Base-by-base conservation (phyloP, 2,797 vertebrate species). In the Alectoris magna region DNA sequence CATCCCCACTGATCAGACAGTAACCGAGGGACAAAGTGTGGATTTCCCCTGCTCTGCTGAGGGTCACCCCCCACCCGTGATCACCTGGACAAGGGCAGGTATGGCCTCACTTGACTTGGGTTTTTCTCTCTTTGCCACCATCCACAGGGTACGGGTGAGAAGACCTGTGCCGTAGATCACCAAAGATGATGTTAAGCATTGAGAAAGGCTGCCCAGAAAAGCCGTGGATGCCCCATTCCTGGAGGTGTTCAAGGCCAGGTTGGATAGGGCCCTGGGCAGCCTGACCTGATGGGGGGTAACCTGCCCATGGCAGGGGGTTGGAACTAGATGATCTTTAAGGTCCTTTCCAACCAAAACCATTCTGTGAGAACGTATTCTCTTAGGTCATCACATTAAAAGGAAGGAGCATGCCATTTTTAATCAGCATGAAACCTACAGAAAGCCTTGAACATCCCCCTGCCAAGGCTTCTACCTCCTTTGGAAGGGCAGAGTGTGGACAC, bases 31-130 rank as follows among this genome's bases (percentile, higher is more conserved):
- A 62, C 96, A 97, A 69, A 97, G 96, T 0, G 97, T 97, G 76
- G 96, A 97, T 53, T 97, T 98, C 43, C 89, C 87, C 29, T 98
- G 97, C 87, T 93, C 96, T 79, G 97, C 97, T 9, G 95, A 97
- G 36, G 97, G 97, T 29, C 97, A 92, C 60, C 97, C 97, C 69
- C 67, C 90, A 3, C 96, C 97, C 0, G 96, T 97, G 38, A 97
- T 97, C 38, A 83, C 97, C 81, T 98, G 97, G 97, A 97, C 97
- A 0, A 97, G 97, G 79, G 97, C 96, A 96, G 97, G 97, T 98
- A 97, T 58, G 78, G 67, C 74, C 34, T 87, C 5, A 1, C 27
- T 63, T 56, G 5, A 4, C n/a, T 63, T 0, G 0, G 2, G 51
- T 6, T 56, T 56, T 86, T 76, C 36, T 68, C 53, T 78, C 46